A percentile compares a stretch with the other conserved stretches of the same genome.
Evolutionary conservation across 2,113 vertebrate species (phyloP).

Genomic region (Rutilus rutilus): DNA sequence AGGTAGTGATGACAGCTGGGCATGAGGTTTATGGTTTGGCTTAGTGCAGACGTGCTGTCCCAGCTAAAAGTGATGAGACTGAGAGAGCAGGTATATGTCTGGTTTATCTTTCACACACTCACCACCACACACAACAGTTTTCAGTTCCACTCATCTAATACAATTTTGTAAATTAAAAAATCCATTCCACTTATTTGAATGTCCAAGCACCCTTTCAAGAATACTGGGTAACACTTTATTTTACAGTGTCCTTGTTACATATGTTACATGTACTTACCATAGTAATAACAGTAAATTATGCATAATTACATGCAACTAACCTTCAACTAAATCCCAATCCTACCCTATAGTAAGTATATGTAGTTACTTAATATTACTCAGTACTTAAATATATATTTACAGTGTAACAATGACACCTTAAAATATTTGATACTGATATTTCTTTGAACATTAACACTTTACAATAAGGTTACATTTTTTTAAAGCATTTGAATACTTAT

Average conservation of each 20-base stretch:
- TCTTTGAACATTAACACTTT: not conserved
- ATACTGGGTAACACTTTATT: too few species aligned
- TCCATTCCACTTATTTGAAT: not conserved
- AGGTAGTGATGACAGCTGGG: constrained; percentile 24
- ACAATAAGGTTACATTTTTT: not conserved
- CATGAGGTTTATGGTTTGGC: not conserved
- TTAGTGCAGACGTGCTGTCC: not conserved
- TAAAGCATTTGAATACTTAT: too few species aligned
- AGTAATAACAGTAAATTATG: too few species aligned
- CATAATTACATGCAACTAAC: too few species aligned
- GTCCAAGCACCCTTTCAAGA: not conserved
- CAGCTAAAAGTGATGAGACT: not conserved
- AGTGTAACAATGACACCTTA: too few species aligned
- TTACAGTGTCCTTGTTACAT: too few species aligned
- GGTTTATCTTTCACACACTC: not conserved
- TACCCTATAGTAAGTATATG: too few species aligned
- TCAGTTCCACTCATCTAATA: not conserved
- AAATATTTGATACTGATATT: not conserved
- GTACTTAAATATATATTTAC: too few species aligned
- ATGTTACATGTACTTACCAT: too few species aligned
- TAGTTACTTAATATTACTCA: too few species aligned
- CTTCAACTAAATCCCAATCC: too few species aligned
- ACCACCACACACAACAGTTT: not conserved
- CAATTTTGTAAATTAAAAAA: not conserved
- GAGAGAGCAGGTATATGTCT: constrained; percentile 2